Base-by-base conservation (phyloP, 2,113 vertebrate species). In the Ahaetulla prasina region DNA sequence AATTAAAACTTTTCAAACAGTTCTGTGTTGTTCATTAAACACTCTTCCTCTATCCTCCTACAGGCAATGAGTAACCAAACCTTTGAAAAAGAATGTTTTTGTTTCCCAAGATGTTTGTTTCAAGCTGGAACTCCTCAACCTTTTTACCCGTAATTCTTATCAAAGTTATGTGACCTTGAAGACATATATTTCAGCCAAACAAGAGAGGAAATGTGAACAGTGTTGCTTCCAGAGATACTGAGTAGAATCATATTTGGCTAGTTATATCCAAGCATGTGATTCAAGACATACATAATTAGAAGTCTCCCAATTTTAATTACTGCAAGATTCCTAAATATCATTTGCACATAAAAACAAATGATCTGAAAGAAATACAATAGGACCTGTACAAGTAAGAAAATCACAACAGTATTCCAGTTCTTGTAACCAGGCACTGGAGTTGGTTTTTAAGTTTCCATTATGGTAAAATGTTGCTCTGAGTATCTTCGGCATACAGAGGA, bases 1-100 rank as follows among this genome's bases (percentile, higher is more conserved):
- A 93, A 94, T 68, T 95, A 94, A 93, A 50, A 91, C 90, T 84
- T 63, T 87, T 23, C 94, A 91, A 92, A 91, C 57, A 95, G 94
- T 93, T 94, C 92, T 92, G 3, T 39, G 96, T 95, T 93, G 57
- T 95, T 87, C 88, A 89, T 84, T 39, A 94, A 94, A 94, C 88
- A 93, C 0, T 22, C 52, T 94, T 89, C 95, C 88, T 54, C 89
- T 89, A 3, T 95, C 25, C 43, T 94, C 10, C 2, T 7, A 54
- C 52, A 90, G 90, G 49, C 53, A 90, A 88, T 92, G 43, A 91
- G 88, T 92, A 96, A 94, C 85, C 20, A 91, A 86, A 94, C 91
- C 22, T 91, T 87, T 50, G 60, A 94, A 96, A 94, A 3, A 0
- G 0, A 91, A 47, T 86, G 80, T 53, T 86, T 86, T 25, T 47